phyloP scores from a whole-genome alignment of 2,113 vertebrate genomes.

The Lagopus muta region DNA sequence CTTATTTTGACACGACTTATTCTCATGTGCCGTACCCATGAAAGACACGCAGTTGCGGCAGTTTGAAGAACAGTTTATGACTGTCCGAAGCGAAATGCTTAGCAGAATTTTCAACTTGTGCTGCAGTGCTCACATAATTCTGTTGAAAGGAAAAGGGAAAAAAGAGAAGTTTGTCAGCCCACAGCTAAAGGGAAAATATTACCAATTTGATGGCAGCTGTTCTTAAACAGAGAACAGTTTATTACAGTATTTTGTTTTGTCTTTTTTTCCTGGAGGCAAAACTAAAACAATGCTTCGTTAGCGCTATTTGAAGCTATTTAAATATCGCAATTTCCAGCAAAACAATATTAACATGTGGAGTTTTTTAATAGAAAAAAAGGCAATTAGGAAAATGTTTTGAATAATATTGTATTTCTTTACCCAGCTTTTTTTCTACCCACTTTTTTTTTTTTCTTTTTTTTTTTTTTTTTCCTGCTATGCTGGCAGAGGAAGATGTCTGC shows the following conservation, averaged over 20 bases:
- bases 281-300: constrained; percentile 57
- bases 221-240: constrained; percentile 29
- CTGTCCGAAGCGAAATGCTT: background rate
- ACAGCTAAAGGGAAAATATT: constrained; percentile 26
- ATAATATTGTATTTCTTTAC: background rate
- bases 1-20: constrained; percentile 36
- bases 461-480: background rate
- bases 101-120: constrained; percentile 20
- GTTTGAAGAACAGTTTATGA: background rate
- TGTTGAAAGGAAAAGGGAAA: background rate
- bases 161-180: background rate
- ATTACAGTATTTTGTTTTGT: background rate
- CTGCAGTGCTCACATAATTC: background rate
- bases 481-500: background rate
- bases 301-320: constrained; percentile 55
- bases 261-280: constrained; percentile 16
- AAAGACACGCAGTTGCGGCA: background rate
- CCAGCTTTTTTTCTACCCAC: background rate
- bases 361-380: background rate
- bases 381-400: background rate
- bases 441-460: background rate
- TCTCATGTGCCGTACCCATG: background rate
- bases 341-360: background rate
- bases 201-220: background rate
- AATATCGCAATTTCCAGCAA: constrained; percentile 35